Percentiles rank a stretch among this genome's conserved stretches.
Evolutionary conservation across 2,888 invertebrate species (phyloP).

Genomic region (Hybos culiciformis): DNA sequence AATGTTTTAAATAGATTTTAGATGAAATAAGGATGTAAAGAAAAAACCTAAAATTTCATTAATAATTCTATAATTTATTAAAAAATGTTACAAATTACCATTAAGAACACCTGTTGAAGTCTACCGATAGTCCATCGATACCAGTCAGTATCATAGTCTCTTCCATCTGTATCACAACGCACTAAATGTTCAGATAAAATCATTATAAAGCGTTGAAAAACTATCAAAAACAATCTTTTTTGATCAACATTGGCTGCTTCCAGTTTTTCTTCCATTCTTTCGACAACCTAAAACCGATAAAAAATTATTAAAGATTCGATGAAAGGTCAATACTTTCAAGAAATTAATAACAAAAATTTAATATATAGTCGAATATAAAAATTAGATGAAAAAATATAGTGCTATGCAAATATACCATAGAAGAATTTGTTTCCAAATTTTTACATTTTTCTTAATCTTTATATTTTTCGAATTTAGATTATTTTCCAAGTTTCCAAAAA

Average conservation of each 20-base stretch:
- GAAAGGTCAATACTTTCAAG: no score
- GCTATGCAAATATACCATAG: no score
- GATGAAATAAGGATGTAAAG: no score
- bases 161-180: constrained; percentile 82
- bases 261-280: constrained; percentile 88
- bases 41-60: no score
- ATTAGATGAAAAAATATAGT: no score
- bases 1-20: no score
- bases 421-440: no score
- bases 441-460: no score
- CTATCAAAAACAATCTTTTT: constrained; percentile 90
- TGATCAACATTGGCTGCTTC: constrained; percentile 93
- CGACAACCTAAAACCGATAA: constrained; percentile 51
- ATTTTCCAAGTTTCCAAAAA: no score
- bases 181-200: constrained; percentile 92
- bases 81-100: constrained; percentile 44
- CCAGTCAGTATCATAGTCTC: constrained; percentile 89
- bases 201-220: constrained; percentile 97
- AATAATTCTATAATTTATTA: background rate
- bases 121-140: constrained; percentile 92
- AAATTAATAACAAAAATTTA: no score
- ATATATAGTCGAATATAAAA: no score
- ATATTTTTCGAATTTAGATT: no score
- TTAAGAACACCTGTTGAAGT: constrained; percentile 85
- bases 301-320: constrained; percentile 3